Evolutionary conservation across 1,140 invertebrate genomes (phyloP).

Genomic region (Nephila pilipes): DNA sequence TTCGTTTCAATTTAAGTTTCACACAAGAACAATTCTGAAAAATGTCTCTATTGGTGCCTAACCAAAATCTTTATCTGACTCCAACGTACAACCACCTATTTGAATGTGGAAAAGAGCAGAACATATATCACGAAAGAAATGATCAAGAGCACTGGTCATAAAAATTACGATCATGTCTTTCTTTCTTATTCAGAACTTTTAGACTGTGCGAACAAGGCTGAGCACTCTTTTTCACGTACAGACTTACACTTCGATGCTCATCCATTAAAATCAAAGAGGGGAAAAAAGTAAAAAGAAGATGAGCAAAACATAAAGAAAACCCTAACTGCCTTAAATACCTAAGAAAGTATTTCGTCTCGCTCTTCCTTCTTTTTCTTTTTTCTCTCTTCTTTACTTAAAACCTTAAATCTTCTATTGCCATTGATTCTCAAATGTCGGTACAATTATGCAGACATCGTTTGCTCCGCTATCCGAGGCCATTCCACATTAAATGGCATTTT

Average conservation of each 20-base stretch:
- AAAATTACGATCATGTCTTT: slow-evolving; percentile 19
- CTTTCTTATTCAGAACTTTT: neutral
- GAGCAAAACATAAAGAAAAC: neutral
- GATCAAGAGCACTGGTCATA: neutral
- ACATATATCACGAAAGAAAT: neutral
- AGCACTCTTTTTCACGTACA: neutral
- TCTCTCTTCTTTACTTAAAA: slow-evolving; percentile 16
- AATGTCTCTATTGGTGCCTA: too few relatives aligned
- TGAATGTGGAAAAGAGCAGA: neutral
- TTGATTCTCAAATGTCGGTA: slow-evolving; percentile 34
- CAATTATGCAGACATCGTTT: slow-evolving; percentile 18
- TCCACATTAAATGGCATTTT: slow-evolving; percentile 3
- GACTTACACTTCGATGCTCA: neutral
- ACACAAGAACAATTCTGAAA: too few relatives aligned
- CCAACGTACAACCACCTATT: neutral
- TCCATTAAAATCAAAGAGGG: slow-evolving; percentile 11
- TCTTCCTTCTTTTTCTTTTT: neutral
- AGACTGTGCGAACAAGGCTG: neutral
- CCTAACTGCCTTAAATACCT: slow-evolving; percentile 15
- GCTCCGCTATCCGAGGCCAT: neutral
- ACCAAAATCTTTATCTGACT: neutral
- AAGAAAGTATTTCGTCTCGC: slow-evolving; percentile 9
- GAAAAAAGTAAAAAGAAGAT: neutral
- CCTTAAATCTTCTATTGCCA: slow-evolving; percentile 35
- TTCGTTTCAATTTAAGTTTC: too few relatives aligned